phyloP scores from a whole-genome alignment of 1,140 invertebrate species.

The Solenopsis invicta region DNA sequence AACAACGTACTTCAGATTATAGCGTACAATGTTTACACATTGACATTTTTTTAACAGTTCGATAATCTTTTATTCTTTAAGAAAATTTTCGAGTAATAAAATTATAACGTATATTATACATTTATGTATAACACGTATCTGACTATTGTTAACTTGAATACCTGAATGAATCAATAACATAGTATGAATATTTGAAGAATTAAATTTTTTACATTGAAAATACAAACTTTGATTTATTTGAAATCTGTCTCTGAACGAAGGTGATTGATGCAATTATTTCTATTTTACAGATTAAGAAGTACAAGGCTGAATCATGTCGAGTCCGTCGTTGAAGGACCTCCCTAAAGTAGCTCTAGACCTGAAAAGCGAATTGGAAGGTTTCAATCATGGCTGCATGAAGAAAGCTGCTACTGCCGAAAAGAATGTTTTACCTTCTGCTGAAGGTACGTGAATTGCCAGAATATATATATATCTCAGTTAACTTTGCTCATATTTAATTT shows the following conservation, averaged over 20 bases:
- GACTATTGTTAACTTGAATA: not conserved
- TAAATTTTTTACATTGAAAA: not conserved
- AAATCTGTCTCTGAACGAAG: not conserved
- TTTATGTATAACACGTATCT: not conserved
- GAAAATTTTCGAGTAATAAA: constrained; percentile 4
- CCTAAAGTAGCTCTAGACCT: constrained; percentile 95
- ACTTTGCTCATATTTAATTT: not conserved
- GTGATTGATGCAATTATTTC: constrained; percentile 3
- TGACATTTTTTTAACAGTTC: constrained; percentile 4
- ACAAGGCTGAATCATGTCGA: constrained; percentile 87
- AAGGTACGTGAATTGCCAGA: constrained; percentile 89
- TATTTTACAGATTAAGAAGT: constrained; percentile 70
- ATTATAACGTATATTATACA: not conserved
- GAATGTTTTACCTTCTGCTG: constrained; percentile 94
- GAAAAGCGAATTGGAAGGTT: constrained; percentile 95
- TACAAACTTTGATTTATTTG: not conserved
- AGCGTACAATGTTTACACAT: not conserved
- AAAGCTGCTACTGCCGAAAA: constrained; percentile 95
- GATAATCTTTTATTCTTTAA: not conserved
- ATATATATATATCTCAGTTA: not conserved
- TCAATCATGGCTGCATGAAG: constrained; percentile 94
- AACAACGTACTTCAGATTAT: constrained; percentile 37
- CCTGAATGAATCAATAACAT: constrained; percentile 1
- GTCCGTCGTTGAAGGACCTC: constrained; percentile 94
- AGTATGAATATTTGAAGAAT: not conserved